Conservation (phyloP, 2,113 vertebrate genomes). For the Hydropotes inermis region DNA sequence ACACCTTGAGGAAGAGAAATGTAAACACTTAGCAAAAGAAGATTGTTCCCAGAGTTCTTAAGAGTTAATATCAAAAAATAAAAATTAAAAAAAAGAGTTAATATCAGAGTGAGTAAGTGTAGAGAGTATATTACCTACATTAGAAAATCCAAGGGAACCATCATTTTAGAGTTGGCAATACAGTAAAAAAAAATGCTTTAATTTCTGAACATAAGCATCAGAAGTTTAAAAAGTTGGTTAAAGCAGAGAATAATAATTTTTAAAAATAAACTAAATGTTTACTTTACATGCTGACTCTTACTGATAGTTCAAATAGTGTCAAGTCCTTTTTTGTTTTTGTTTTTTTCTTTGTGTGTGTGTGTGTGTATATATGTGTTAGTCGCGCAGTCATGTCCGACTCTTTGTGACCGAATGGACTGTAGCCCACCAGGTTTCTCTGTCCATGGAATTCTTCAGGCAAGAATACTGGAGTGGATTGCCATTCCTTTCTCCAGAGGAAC, state of each 20-base stretch:
- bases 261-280: not conserved
- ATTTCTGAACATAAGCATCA: not conserved
- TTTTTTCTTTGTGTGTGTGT: not conserved
- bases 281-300: not conserved
- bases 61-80: not conserved
- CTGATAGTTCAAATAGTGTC: not conserved
- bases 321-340: not conserved
- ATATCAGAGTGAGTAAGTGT: not conserved
- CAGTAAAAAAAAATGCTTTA: not conserved
- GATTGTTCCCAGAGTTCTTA: not conserved
- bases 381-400: rapidly evolving
- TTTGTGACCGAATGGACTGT: not conserved
- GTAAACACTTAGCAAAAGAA: not conserved
- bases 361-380: not conserved
- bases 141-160: not conserved
- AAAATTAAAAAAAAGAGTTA: not conserved
- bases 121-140: not conserved
- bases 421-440: not conserved
- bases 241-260: not conserved
- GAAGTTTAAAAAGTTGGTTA: not conserved
- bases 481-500: not conserved
- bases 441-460: not conserved
- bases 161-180: not conserved
- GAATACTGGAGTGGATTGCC: not conserved
- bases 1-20: not conserved